These are phyloP conservation scores for Steinernema carpocapsae DNA, from an alignment of 2,888 invertebrate species.

Conservation along the genomic window DNA sequence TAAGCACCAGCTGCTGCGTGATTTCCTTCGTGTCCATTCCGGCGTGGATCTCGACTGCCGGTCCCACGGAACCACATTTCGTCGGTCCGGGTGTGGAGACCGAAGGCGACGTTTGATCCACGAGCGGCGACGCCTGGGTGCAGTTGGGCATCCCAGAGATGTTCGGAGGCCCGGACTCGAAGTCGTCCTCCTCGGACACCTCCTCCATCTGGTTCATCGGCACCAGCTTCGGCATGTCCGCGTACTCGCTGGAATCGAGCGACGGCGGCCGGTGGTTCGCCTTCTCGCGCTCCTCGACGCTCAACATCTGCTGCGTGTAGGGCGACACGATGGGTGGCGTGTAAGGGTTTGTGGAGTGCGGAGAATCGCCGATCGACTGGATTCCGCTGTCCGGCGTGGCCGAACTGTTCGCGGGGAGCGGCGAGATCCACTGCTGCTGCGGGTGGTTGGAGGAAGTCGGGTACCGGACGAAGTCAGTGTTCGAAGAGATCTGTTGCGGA, in stretches of 20 bases:
- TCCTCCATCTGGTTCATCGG: constrained; percentile 25
- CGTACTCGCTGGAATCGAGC: not conserved
- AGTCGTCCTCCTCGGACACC: constrained; percentile 8
- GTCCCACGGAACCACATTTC: not conserved
- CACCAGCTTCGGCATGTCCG: constrained; percentile 25
- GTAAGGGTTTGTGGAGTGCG: constrained; percentile 50
- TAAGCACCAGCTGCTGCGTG: constrained; percentile 18
- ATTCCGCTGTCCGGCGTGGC: constrained; percentile 67
- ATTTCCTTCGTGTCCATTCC: constrained; percentile 20
- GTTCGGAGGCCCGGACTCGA: constrained; percentile 18
- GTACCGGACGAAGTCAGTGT: not conserved
- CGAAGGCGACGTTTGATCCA: not conserved
- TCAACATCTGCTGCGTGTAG: constrained; percentile 46
- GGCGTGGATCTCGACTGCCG: constrained; percentile 8
- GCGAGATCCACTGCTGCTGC: constrained; percentile 22
- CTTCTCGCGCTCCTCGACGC: constrained; percentile 35
- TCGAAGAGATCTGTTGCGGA: not conserved
- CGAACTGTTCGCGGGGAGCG: constrained; percentile 40
- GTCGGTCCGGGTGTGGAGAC: not conserved
- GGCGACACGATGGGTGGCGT: constrained; percentile 55
- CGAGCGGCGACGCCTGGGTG: not conserved
- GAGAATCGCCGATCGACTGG: constrained; percentile 63
- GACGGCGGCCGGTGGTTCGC: constrained; percentile 36
- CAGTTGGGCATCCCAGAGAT: not conserved
- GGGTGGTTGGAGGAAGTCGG: not conserved